Evolutionary conservation across 1,140 invertebrate species (phyloP), one percentile per base, ranked within the genome.

Genomic region (Akabosia matsudoensis): DNA sequence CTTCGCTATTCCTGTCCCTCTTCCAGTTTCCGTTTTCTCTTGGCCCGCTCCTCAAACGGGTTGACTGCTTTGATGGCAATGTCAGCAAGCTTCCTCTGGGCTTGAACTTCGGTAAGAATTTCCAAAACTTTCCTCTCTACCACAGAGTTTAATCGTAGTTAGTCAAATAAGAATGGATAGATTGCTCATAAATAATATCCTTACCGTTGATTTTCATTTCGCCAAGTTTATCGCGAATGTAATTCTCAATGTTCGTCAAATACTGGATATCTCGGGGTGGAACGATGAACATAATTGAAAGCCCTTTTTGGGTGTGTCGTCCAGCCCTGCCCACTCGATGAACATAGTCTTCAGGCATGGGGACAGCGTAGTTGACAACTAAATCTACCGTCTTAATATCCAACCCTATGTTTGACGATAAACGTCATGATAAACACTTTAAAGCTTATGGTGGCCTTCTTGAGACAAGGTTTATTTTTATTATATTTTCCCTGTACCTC

Each of bases 261-360:
- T 95, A 85, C 83, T 93, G 89, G 16, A 99, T 89, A 83, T 99
- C 97, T 22, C 80, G 45, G 84, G 93, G 89, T 24, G 96, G 97
- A 0, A 94, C 95, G 72, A 99, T 90, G 52, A 99, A 87, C 28
- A 94, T 95, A 64, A 99, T 90, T 0, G 97, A 91, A 84, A 91
- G 87, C 10, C 97, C 97, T 67, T 87, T 88, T 80, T 93, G 87
- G 0, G 96, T 96, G 24, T 96, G 96, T 82, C 97, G 88, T 3
- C 97, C 97, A 70, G 97, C 98, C 83, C 97, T 88, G 45, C 97
- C 97, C 22, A 99, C 97, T 82, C 97, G 89, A 86, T 99, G 97
- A 82, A 99, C 92, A 85, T 99, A 99, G 82, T 97, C 94, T 83
- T 95, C 97, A 0, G 93, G 90, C 77, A 92, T 90, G 0, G 97